These are phyloP conservation scores for Bucorvus abyssinicus DNA, from an alignment of 2,797 vertebrate genomes.

Conservation along the genomic window DNA sequence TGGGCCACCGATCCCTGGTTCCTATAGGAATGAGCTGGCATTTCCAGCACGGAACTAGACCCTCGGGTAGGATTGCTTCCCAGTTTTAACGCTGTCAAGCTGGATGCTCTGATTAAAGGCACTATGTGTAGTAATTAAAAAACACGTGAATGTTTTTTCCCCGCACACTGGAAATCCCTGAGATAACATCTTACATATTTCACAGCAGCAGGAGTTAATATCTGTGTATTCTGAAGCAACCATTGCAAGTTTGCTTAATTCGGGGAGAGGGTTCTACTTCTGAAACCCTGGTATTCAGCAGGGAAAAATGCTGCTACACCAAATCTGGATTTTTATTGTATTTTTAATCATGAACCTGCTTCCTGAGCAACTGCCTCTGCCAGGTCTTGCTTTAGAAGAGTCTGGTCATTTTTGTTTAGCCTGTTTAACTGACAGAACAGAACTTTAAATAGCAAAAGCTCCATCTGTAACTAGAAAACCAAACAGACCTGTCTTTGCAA, in stretches of 20 bases:
- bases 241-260: neutral
- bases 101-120: constrained; percentile 16
- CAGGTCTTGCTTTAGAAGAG: neutral
- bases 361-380: neutral
- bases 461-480: constrained; percentile 11
- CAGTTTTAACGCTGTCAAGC: neutral
- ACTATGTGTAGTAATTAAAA: neutral
- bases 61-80: neutral
- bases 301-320: neutral
- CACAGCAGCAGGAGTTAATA: neutral
- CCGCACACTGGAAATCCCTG: neutral
- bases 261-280: neutral
- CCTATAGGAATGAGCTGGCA: neutral
- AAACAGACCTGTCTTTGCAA: neutral
- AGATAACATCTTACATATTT: neutral
- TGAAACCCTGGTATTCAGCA: neutral
- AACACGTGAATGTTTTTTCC: neutral
- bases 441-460: neutral
- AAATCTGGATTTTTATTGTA: neutral
- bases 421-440: neutral
- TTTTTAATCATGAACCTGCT: neutral
- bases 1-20: neutral
- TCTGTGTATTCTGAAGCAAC: neutral
- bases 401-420: neutral
- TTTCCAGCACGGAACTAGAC: neutral